phyloP scores from a whole-genome alignment of 2,113 vertebrate genomes.

The Corydoras maculifer region DNA sequence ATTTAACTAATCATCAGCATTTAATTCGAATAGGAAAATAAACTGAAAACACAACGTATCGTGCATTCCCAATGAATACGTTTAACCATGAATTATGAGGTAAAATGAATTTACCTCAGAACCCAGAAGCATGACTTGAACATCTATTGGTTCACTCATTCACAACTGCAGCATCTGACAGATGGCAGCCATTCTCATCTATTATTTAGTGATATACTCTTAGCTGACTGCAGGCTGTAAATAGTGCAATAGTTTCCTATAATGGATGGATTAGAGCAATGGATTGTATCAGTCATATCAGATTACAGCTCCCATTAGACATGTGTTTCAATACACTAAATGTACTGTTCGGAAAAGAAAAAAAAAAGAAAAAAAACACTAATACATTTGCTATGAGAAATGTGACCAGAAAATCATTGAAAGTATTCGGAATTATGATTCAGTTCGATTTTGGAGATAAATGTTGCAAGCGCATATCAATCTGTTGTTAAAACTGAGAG shows the following conservation, averaged over 20 bases:
- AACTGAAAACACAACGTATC: too few species aligned
- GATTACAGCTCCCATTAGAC: conserved; percentile 11
- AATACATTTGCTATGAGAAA: neutral
- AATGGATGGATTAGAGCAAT: conserved; percentile 15
- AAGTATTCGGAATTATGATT: neutral
- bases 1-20: too few species aligned
- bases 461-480: too few species aligned
- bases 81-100: too few species aligned
- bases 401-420: neutral
- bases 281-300: conserved; percentile 9
- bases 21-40: too few species aligned
- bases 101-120: neutral
- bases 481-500: too few species aligned
- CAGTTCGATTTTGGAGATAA: too few species aligned
- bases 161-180: conserved; percentile 27
- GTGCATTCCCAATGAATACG: too few species aligned
- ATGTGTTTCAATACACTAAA: conserved; percentile 4
- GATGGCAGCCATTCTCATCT: conserved; percentile 29
- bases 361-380: conserved; percentile 13
- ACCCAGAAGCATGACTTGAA: neutral
- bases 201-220: conserved; percentile 38
- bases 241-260: conserved; percentile 28
- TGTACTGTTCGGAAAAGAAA: neutral
- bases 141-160: conserved; percentile 8
- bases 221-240: conserved; percentile 24